phyloP scores from a whole-genome alignment of 1,140 invertebrate genomes.

The Hycleus cichorii region DNA sequence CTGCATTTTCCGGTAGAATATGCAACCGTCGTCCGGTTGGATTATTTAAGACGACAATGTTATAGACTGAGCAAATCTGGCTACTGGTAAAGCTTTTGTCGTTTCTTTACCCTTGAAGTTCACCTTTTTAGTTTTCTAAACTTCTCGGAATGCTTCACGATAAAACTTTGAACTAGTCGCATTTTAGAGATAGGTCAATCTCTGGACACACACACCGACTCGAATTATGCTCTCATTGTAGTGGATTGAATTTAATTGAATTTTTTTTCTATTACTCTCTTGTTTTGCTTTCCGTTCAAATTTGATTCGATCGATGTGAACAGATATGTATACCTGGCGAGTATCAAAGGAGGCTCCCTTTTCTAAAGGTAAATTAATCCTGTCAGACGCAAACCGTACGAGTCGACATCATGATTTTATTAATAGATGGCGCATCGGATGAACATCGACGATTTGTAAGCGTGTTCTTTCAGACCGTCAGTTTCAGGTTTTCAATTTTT shows the following conservation, averaged over 20 bases:
- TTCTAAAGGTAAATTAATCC: conserved; percentile 31
- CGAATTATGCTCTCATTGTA: too few species aligned
- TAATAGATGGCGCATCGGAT: conserved; percentile 32
- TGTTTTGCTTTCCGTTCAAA: too few species aligned
- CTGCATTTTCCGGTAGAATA: conserved; percentile 9
- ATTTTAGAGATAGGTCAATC: too few species aligned
- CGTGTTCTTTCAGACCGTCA: conserved; percentile 26
- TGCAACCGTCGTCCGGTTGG: conserved; percentile 19
- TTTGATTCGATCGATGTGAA: too few species aligned
- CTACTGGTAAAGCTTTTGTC: conserved; percentile 15
- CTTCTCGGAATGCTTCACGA: too few species aligned
- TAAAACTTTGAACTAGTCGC: too few species aligned
- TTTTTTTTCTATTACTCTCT: too few species aligned
- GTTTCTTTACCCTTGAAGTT: conserved; percentile 8
- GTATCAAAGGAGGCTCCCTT: conserved; percentile 8
- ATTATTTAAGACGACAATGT: conserved; percentile 23
- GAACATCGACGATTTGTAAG: conserved; percentile 30
- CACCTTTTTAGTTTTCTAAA: too few species aligned
- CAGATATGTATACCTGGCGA: too few species aligned
- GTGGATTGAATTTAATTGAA: too few species aligned
- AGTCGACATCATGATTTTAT: conserved; percentile 31
- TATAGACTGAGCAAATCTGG: conserved; percentile 22
- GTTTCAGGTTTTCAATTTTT: conserved; percentile 32
- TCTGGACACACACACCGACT: too few species aligned
- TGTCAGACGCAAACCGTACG: conserved; percentile 27